phyloP scores from a whole-genome alignment of 2,888 invertebrate genomes.

The Lithophane ornitopus region DNA sequence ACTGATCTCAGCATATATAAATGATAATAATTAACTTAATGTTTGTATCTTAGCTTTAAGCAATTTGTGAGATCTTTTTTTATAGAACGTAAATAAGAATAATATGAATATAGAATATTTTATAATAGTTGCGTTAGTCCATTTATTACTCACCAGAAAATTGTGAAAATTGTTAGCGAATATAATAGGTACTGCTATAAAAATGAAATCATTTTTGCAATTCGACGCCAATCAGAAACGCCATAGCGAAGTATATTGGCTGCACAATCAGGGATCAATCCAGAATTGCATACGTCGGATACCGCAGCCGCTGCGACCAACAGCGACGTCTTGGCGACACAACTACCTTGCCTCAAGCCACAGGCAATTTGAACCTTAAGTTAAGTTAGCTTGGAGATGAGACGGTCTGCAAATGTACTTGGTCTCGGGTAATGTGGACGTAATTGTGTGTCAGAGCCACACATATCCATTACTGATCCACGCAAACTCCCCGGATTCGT shows the following conservation, averaged over 20 bases:
- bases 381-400: neutral
- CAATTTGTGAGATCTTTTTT: constrained; percentile 2
- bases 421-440: constrained; percentile 61
- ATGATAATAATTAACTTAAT: neutral
- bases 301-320: constrained; percentile 54
- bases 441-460: constrained; percentile 77
- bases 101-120: neutral
- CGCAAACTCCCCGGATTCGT: constrained; percentile 65
- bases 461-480: constrained; percentile 68
- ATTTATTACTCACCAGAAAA: neutral
- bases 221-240: constrained; percentile 11
- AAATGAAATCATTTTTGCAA: neutral
- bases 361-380: constrained; percentile 35
- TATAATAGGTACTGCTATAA: neutral
- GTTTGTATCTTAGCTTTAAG: neutral
- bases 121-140: neutral
- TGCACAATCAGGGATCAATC: constrained; percentile 58
- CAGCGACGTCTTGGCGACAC: constrained; percentile 45
- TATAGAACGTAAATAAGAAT: neutral
- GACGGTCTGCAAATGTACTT: constrained; percentile 4
- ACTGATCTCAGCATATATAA: neutral
- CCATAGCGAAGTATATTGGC: constrained; percentile 6
- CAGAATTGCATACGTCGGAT: constrained; percentile 52
- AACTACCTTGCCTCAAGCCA: neutral
- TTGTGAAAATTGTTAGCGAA: neutral